Evolutionary conservation across 2,113 vertebrate genomes (phyloP).

Genomic region (Heteronetta atricapilla): DNA sequence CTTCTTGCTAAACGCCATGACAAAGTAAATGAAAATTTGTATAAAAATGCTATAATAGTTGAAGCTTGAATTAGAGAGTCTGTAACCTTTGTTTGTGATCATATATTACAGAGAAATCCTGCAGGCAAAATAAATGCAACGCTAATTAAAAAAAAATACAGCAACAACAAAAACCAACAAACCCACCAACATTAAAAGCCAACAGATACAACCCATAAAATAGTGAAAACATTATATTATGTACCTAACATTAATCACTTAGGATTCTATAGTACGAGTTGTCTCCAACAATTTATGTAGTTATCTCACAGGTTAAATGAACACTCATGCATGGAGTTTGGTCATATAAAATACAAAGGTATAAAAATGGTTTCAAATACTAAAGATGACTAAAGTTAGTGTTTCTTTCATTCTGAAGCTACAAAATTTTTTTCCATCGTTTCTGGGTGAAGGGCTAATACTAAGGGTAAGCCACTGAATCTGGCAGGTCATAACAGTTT

Average conservation of each 20-base stretch:
- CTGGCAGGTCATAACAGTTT: not conserved
- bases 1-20: slow-evolving; percentile 16
- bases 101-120: slow-evolving; percentile 33
- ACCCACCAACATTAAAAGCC: not conserved
- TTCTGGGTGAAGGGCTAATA: not conserved
- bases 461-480: not conserved
- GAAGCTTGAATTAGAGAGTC: not conserved
- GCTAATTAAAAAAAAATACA: not conserved
- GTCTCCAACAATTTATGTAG: slow-evolving; percentile 26
- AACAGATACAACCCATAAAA: not conserved
- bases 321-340: not conserved
- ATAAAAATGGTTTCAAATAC: not conserved
- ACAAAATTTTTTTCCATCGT: accelerated
- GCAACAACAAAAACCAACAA: no score
- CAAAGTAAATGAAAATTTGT: slow-evolving; percentile 25
- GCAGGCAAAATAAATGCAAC: not conserved
- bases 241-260: not conserved
- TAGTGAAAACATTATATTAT: not conserved
- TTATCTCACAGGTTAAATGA: slow-evolving; percentile 31
- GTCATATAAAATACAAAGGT: slow-evolving; percentile 17
- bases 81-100: slow-evolving; percentile 28
- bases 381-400: not conserved
- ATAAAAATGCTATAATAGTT: not conserved
- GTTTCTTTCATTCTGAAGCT: slow-evolving; percentile 5
- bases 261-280: not conserved